Evolutionary conservation across 2,797 vertebrate species (phyloP).

Genomic region (Catamblyrhynchus diadema): DNA sequence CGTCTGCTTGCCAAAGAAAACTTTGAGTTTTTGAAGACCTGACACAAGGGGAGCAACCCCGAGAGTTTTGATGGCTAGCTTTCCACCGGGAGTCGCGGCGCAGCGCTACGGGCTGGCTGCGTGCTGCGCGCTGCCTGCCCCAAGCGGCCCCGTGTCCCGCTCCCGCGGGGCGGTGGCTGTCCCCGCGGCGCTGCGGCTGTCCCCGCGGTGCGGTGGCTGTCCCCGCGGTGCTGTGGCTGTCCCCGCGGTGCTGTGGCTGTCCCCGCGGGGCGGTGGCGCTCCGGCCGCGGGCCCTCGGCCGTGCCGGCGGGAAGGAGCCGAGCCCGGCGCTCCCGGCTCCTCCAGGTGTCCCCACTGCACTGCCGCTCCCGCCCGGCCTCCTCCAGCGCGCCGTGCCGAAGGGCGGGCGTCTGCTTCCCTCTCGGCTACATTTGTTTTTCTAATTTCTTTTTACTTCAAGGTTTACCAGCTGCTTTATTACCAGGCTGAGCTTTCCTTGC

Average conservation of each 20-base stretch:
- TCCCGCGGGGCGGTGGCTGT: no score
- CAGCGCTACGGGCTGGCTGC: rapidly evolving
- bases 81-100: neutral
- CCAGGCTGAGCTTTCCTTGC: conserved; percentile 74
- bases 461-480: conserved; percentile 84
- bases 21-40: neutral
- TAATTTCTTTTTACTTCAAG: conserved; percentile 82
- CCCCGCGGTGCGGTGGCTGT: neutral
- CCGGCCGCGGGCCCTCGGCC: neutral
- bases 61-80: neutral
- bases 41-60: neutral
- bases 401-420: conserved; percentile 64
- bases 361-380: neutral
- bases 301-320: neutral
- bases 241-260: neutral
- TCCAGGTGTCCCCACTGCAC: conserved; percentile 47
- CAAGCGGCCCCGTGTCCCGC: neutral
- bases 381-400: neutral
- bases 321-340: neutral
- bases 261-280: neutral
- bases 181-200: no score
- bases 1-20: neutral
- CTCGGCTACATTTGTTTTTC: conserved; percentile 79
- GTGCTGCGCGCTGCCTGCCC: no score
- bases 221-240: rapidly evolving